Percentiles rank a stretch among this genome's conserved stretches.
Evolutionary conservation across 2,888 invertebrate genomes (phyloP).

Genomic region (Galerucella nymphaeae): DNA sequence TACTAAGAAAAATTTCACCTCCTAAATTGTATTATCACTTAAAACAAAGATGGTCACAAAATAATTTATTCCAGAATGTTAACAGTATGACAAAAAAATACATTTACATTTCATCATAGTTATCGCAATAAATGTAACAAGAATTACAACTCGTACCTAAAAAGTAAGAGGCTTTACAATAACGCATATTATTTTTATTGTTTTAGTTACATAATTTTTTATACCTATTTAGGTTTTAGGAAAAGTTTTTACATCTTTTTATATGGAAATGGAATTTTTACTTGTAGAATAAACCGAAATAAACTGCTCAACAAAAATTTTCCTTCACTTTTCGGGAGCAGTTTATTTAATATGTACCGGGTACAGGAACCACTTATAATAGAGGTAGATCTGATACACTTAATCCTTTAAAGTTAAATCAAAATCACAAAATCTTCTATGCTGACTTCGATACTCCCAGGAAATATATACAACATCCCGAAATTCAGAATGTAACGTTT

Average conservation of each 20-base stretch:
- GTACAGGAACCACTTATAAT: slow-evolving; percentile 11
- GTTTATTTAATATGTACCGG: no score
- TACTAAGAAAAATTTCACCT: no score
- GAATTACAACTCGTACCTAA: background rate
- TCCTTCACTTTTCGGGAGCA: no score
- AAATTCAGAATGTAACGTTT: slow-evolving; percentile 11
- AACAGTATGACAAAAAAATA: background rate
- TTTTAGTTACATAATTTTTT: slow-evolving; percentile 3
- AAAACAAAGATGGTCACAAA: background rate
- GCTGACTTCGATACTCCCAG: slow-evolving; percentile 19
- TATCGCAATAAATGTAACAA: slow-evolving; percentile 1
- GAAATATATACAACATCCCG: slow-evolving; percentile 33
- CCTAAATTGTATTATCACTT: background rate
- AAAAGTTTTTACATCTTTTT: background rate
- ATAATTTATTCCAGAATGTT: background rate
- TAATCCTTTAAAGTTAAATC: slow-evolving; percentile 12
- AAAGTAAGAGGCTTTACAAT: slow-evolving; percentile 14
- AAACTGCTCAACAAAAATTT: no score
- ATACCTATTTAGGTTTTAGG: background rate
- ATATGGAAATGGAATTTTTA: background rate
- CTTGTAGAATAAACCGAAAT: no score
- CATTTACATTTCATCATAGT: background rate
- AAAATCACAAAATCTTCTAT: slow-evolving; percentile 22
- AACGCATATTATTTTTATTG: slow-evolving; percentile 4
- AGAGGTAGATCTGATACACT: slow-evolving; percentile 23